Evolutionary conservation across 1,140 invertebrate genomes (phyloP), one percentile per base, ranked within the genome.

Genomic region (Diploscapter pachys): DNA sequence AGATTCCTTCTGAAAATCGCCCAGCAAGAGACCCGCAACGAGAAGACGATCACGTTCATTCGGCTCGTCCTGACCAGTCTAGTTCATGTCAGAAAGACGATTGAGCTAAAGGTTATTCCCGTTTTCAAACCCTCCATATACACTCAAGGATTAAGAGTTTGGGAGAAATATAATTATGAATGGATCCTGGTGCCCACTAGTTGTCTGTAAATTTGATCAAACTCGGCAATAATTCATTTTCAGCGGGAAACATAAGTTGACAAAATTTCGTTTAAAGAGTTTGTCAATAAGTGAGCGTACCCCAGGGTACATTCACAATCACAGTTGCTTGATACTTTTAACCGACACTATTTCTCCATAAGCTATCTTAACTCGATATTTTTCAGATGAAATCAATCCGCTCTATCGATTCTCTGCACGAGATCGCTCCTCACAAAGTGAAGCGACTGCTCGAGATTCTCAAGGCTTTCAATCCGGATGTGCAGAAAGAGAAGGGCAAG

Each of bases 381-480:
- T 64, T 76, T 6, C 64, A 78, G 77, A 74, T 78, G 64, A 65
- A 63, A 13, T 3, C 11, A 31, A 59, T 78, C 9, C 57, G 53
- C 51, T 66, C 52, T 4, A 11, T 73, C 3, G 64, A 64, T 0
- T 62, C 56, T 0, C 69, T 78, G 50, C 50, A 13, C 8, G 13
- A n/a, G 31, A 31, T 31, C 11, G 51, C 61, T 52, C 72, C 72
- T n/a, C 72, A 64, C 3, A 55, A 56, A 5, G 4, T 74, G 51
- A 57, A 62, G 4, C 64, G 66, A n/a, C 63, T 83, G 3, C 9
- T 82, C 8, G 82, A 83, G 57, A 53, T 84, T 11, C 57, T 82
- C 2, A 56, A 63, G 52, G 64, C 49, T 31, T 79, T 79, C 66
- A 3, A 74, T 3, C 77, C 80, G 9, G 71, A 67, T 13, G 66